Evolutionary conservation across 2,888 invertebrate genomes (phyloP).

Genomic region (Galerucella pusilla): DNA sequence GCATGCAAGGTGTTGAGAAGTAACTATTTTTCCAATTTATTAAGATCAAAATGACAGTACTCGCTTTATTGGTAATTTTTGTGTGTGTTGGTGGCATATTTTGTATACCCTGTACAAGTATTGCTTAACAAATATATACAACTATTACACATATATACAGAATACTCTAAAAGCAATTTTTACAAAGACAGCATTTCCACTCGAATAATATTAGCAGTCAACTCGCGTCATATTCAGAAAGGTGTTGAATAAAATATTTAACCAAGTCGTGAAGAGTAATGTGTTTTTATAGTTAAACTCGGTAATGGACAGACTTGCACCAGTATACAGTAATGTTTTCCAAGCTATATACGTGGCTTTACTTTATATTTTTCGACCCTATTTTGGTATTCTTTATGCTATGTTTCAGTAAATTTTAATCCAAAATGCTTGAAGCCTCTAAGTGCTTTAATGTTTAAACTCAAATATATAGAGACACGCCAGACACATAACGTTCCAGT

Average conservation of each 20-base stretch:
- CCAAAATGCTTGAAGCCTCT: not conserved
- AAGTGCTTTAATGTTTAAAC: not conserved
- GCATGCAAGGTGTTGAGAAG: no score
- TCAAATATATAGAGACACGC: not conserved
- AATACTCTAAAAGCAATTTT: not conserved
- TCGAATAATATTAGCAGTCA: not conserved
- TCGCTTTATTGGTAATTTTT: no score
- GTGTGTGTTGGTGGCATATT: no score
- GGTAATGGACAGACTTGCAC: slow-evolving; percentile 1
- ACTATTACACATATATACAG: not conserved
- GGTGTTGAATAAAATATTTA: not conserved
- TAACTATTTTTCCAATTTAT: no score
- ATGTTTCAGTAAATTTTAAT: not conserved
- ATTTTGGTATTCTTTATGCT: not conserved
- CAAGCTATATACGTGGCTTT: not conserved
- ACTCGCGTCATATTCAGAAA: not conserved
- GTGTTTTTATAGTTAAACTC: not conserved
- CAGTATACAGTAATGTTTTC: not conserved
- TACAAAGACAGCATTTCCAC: not conserved
- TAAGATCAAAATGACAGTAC: no score
- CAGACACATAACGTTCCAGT: not conserved
- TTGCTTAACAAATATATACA: not conserved
- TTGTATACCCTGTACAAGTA: no score
- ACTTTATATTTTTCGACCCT: slow-evolving; percentile 13
- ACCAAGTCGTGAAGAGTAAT: not conserved